Evolutionary conservation across 2,113 vertebrate species (phyloP).

Genomic region (Hydrochoerus hydrochaeris): DNA sequence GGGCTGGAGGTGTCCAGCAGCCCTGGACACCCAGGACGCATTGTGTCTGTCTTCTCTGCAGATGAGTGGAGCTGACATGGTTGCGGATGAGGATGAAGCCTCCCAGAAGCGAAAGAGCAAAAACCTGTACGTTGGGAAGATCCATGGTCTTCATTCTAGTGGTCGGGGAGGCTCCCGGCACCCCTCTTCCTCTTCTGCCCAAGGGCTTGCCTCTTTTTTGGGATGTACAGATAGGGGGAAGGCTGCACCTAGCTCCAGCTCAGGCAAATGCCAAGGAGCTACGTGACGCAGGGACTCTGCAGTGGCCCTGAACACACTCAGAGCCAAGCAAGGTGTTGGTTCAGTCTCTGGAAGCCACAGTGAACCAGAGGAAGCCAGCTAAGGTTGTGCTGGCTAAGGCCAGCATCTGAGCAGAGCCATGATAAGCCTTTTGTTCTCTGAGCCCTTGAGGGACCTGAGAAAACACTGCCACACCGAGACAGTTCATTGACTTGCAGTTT

Average conservation of each 20-base stretch:
- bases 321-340: not conserved
- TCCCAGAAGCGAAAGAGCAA: constrained; percentile 93
- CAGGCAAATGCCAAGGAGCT: not conserved
- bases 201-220: not conserved
- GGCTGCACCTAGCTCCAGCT: not conserved
- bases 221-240: not conserved
- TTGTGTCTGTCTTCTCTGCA: constrained; percentile 79
- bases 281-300: not conserved
- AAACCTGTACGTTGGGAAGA: constrained; percentile 91
- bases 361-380: not conserved
- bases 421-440: not conserved
- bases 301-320: not conserved
- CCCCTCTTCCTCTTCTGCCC: not conserved
- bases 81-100: constrained; percentile 88
- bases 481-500: not conserved
- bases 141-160: accelerated
- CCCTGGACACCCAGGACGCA: not conserved
- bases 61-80: constrained; percentile 90
- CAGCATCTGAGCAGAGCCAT: not conserved
- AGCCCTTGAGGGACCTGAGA: not conserved
- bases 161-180: not conserved
- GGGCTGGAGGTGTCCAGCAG: not conserved
- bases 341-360: not conserved
- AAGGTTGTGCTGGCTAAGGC: not conserved
- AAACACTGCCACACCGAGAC: not conserved